A percentile compares a stretch with the other conserved stretches of the same genome.
Conservation (phyloP, 1,140 invertebrate genomes). For the Drosophila quadrilineata region DNA sequence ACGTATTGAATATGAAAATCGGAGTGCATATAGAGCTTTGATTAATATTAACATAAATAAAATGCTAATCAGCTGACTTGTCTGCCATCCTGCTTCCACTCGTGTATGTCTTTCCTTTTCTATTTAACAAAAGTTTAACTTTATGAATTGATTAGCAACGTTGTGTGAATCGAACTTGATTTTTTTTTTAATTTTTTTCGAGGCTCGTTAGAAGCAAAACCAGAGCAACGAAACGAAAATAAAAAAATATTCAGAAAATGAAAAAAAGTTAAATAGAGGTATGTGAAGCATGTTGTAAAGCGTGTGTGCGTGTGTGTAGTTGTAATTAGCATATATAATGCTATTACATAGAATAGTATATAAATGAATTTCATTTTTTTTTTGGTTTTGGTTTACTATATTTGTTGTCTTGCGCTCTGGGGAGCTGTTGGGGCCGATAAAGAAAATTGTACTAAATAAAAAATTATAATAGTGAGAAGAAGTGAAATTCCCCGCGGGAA, state of each 20-base stretch:
- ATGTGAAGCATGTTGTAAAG: too few species aligned
- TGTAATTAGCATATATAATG: slow-evolving; percentile 50
- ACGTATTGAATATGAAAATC: too few species aligned
- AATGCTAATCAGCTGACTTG: slow-evolving; percentile 72
- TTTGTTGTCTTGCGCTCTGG: slow-evolving; percentile 15
- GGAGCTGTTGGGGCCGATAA: slow-evolving; percentile 9
- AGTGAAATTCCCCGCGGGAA: slow-evolving; percentile 64
- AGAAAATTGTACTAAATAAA: slow-evolving; percentile 5
- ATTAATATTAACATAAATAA: too few species aligned
- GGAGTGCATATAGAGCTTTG: too few species aligned
- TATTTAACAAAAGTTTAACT: slow-evolving; percentile 35
- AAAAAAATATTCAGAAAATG: too few species aligned
- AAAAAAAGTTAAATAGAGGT: too few species aligned
- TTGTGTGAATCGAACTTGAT: slow-evolving; percentile 71
- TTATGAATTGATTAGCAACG: slow-evolving; percentile 71
- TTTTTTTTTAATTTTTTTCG: too few species aligned
- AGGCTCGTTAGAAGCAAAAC: slow-evolving; percentile 30
- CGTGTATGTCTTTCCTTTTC: slow-evolving; percentile 17
- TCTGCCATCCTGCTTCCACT: slow-evolving; percentile 33
- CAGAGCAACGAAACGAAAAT: slow-evolving; percentile 20
- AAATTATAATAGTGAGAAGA: too few species aligned
- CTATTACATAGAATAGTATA: too few species aligned
- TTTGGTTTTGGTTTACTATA: too few species aligned
- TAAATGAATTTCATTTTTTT: too few species aligned
- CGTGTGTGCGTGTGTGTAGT: slow-evolving; percentile 18